Percentiles rank a stretch among this genome's conserved stretches.
phyloP scores from a whole-genome alignment of 1,140 invertebrate species.

The Asbolus verrucosus region DNA sequence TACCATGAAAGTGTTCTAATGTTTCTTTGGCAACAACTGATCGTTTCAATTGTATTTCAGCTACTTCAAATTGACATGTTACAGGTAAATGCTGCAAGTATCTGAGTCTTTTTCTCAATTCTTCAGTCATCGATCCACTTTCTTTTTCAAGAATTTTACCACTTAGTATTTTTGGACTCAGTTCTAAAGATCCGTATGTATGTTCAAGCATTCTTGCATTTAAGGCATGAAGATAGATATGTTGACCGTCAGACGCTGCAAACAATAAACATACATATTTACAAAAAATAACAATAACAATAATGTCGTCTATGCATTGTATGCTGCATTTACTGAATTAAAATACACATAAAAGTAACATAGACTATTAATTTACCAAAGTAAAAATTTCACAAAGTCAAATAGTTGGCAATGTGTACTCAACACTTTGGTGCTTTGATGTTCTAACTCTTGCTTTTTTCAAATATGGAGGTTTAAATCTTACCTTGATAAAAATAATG shows the following conservation, averaged over 20 bases:
- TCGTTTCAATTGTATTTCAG: conserved; percentile 84
- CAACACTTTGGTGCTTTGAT: conserved; percentile 57
- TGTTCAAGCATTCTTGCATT: conserved; percentile 91
- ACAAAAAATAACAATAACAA: too few species aligned
- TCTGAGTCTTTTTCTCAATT: conserved; percentile 79
- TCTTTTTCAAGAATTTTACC: conserved; percentile 87
- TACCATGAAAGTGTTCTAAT: conserved; percentile 76
- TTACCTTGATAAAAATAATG: conserved; percentile 89
- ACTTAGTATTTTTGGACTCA: conserved; percentile 79
- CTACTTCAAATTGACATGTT: conserved; percentile 89
- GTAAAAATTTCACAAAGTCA: conserved; percentile 56
- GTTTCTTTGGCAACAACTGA: conserved; percentile 78
- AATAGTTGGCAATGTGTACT: conserved; percentile 52
- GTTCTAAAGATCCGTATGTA: conserved; percentile 85
- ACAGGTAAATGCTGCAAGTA: conserved; percentile 91
- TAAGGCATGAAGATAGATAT: conserved; percentile 91
- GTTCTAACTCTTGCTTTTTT: too few species aligned
- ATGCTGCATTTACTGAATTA: too few species aligned
- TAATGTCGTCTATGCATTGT: too few species aligned
- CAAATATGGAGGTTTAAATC: too few species aligned
- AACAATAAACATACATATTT: conserved; percentile 55
- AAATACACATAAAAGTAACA: background rate
- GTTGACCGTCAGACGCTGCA: conserved; percentile 88
- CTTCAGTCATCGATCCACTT: conserved; percentile 84
- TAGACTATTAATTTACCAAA: conserved; percentile 55